phyloP scores from a whole-genome alignment of 2,113 vertebrate genomes.

The Crotalus tigris region DNA sequence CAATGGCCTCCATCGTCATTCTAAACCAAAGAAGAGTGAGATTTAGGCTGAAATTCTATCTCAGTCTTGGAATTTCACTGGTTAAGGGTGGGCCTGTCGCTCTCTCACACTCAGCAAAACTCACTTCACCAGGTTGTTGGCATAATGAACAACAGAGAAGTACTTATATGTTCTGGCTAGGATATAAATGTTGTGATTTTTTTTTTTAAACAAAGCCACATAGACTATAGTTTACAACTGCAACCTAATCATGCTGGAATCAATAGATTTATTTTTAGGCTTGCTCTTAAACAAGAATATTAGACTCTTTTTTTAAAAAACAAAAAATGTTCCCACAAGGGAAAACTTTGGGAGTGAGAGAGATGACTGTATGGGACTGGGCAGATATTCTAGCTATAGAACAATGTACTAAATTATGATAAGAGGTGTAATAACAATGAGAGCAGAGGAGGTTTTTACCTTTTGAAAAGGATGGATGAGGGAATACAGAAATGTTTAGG shows the following conservation, averaged over 20 bases:
- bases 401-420: neutral
- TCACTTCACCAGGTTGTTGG: neutral
- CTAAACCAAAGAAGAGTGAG: constrained; percentile 48
- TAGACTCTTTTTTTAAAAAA: neutral
- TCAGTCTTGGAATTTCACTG: neutral
- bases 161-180: neutral
- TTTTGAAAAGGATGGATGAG: neutral
- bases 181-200: neutral
- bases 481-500: neutral
- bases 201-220: neutral
- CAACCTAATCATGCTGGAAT: neutral
- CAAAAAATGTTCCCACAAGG: neutral
- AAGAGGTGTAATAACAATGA: neutral
- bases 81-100: neutral
- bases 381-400: too few relatives aligned
- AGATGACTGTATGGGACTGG: neutral
- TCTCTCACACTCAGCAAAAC: neutral
- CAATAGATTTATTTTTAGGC: neutral
- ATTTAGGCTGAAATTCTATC: neutral
- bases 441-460: neutral
- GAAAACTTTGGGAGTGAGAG: neutral
- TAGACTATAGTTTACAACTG: fast-evolving
- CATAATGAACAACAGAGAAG: neutral
- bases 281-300: neutral
- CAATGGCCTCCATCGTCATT: constrained; percentile 96